phyloP scores from a whole-genome alignment of 2,888 invertebrate genomes.

The Chymomyza procnemis region DNA sequence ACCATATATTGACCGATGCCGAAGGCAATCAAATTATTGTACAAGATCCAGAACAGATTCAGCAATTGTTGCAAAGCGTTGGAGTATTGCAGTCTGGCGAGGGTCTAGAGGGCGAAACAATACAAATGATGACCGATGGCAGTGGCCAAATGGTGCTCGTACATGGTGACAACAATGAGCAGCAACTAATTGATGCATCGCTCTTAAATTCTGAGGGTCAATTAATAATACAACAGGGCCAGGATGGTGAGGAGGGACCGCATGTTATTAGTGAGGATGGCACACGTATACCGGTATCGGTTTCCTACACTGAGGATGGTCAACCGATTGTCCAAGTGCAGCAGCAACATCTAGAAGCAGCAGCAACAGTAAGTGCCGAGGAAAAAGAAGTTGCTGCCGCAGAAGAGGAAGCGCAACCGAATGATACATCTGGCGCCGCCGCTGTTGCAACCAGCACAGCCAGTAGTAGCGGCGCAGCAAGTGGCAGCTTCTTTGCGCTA shows the following conservation, averaged over 20 bases:
- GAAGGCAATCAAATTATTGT: conserved; percentile 79
- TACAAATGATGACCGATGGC: conserved; percentile 79
- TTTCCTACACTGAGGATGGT: conserved; percentile 77
- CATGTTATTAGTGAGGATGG: conserved; percentile 79
- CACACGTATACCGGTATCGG: conserved; percentile 79
- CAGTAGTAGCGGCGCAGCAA: conserved; percentile 60
- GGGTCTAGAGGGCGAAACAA: conserved; percentile 77
- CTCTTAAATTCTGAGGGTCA: conserved; percentile 78
- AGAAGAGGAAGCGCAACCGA: conserved; percentile 43
- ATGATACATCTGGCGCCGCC: conserved; percentile 38
- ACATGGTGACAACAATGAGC: conserved; percentile 78
- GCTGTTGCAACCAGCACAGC: conserved; percentile 59
- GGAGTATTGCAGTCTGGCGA: conserved; percentile 78
- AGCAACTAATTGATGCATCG: conserved; percentile 78
- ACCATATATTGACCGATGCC: conserved; percentile 78
- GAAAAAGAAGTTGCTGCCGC: conserved; percentile 45
- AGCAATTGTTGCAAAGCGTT: conserved; percentile 78
- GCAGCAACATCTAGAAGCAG: conserved; percentile 70
- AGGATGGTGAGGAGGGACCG: conserved; percentile 77
- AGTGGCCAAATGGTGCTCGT: conserved; percentile 79
- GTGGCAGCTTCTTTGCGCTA: conserved; percentile 71
- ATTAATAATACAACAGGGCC: conserved; percentile 78
- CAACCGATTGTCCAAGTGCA: conserved; percentile 77
- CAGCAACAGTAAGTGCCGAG: conserved; percentile 53
- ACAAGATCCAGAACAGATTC: conserved; percentile 78